Conservation (phyloP, 2,113 vertebrate species). For the Crotalus tigris region DNA sequence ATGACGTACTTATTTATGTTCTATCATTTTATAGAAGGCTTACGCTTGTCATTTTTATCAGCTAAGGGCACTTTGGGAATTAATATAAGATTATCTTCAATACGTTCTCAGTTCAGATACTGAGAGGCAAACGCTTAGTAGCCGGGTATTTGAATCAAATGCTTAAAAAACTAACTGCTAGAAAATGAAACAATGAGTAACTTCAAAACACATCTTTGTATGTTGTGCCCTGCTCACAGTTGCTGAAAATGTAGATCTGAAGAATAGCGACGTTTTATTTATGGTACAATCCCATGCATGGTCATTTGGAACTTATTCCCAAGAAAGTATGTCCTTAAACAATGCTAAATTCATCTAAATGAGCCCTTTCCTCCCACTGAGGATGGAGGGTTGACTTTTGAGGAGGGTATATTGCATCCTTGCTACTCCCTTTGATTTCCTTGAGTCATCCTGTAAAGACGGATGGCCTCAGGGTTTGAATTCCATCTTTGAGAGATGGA, state of each 20-base stretch:
- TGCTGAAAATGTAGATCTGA: neutral
- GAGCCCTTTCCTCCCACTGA: neutral
- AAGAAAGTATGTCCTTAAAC: neutral
- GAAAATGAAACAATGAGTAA: neutral
- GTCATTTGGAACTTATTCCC: neutral
- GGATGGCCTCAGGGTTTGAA: neutral
- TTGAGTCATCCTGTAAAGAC: neutral
- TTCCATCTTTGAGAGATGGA: neutral
- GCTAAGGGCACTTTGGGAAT: constrained; percentile 34
- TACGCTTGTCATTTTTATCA: constrained; percentile 54
- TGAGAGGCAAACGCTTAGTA: constrained; percentile 25
- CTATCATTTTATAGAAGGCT: constrained; percentile 37
- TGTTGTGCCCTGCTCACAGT: neutral
- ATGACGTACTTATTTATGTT: constrained; percentile 31
- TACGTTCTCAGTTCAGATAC: constrained; percentile 48
- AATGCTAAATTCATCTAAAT: neutral
- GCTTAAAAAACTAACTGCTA: constrained; percentile 13
- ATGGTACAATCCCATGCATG: neutral
- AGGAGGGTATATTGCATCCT: neutral
- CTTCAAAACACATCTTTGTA: rapidly evolving
- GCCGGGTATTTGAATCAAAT: constrained; percentile 29
- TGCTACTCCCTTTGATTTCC: neutral
- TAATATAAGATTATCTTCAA: constrained; percentile 41
- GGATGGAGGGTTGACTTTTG: neutral
- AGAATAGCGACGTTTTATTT: neutral